Evolutionary conservation across 2,113 vertebrate genomes (phyloP).

Genomic region (Ameiurus melas): DNA sequence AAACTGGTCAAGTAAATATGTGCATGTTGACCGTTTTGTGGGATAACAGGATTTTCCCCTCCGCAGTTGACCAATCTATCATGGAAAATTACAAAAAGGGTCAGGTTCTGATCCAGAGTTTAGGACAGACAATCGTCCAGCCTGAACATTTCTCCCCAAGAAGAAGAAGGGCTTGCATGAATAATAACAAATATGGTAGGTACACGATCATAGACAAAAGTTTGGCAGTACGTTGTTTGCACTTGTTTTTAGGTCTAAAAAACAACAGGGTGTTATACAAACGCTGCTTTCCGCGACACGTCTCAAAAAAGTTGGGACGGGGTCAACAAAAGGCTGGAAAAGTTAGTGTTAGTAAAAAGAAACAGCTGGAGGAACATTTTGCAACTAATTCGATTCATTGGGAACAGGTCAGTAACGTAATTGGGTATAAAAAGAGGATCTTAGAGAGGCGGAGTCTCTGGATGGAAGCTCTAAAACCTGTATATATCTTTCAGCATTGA

Average conservation of each 20-base stretch:
- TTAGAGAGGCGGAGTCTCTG: too few relatives aligned
- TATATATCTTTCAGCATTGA: too few relatives aligned
- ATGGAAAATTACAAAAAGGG: background rate
- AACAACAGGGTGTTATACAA: too few relatives aligned
- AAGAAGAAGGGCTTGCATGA: background rate
- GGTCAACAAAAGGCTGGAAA: too few relatives aligned
- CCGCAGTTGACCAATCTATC: background rate
- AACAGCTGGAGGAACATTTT: too few relatives aligned
- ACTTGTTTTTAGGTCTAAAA: background rate
- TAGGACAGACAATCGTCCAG: background rate
- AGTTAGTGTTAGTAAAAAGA: too few relatives aligned
- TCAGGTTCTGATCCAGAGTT: background rate
- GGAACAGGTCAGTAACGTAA: too few relatives aligned
- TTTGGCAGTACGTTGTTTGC: background rate
- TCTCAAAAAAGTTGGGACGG: too few relatives aligned
- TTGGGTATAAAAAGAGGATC: too few relatives aligned
- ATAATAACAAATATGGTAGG: background rate
- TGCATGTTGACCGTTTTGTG: background rate
- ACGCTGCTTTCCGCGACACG: too few relatives aligned
- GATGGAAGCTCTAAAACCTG: too few relatives aligned
- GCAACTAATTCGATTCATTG: too few relatives aligned
- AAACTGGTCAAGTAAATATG: background rate
- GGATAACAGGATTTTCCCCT: background rate
- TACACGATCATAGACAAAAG: background rate
- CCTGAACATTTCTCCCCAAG: background rate